Evolutionary conservation across 1,140 invertebrate genomes (phyloP).

Genomic region (Neotoxoptera formosana): DNA sequence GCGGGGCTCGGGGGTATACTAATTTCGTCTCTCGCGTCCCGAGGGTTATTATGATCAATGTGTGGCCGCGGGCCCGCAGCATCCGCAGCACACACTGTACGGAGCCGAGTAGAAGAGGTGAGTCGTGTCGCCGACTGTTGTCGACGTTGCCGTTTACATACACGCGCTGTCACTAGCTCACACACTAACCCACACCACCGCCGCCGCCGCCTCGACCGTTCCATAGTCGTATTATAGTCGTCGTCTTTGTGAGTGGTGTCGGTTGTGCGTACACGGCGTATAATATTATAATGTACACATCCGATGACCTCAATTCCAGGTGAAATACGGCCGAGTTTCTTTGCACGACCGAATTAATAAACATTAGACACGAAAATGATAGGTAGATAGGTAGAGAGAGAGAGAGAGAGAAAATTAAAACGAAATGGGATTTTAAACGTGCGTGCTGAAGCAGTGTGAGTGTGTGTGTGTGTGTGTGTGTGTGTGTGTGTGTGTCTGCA

Average conservation of each 20-base stretch:
- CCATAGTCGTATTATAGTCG: not conserved
- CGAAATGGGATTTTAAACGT: not conserved
- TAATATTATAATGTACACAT: slow-evolving; percentile 20
- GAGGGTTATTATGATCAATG: slow-evolving; percentile 56
- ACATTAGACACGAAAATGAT: slow-evolving; percentile 8
- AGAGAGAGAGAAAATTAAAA: not conserved
- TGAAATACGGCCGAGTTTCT: slow-evolving; percentile 55
- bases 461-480: not conserved
- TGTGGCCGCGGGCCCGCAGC: slow-evolving; percentile 39
- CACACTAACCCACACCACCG: slow-evolving; percentile 56
- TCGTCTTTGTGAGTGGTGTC: slow-evolving; percentile 32
- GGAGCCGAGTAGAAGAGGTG: slow-evolving; percentile 26
- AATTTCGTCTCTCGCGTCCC: slow-evolving; percentile 46
- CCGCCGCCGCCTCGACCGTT: not conserved
- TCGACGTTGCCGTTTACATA: slow-evolving; percentile 54
- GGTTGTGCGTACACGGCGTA: slow-evolving; percentile 22
- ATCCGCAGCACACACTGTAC: slow-evolving; percentile 7
- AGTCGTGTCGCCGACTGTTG: slow-evolving; percentile 40
- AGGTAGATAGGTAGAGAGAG: not conserved
- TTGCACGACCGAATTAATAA: slow-evolving; percentile 49
- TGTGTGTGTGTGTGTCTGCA: not conserved
- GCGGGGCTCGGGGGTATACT: slow-evolving; percentile 42
- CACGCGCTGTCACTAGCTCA: slow-evolving; percentile 45
- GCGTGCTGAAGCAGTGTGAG: not conserved
- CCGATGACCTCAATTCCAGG: slow-evolving; percentile 57